Evolutionary conservation across 2,888 invertebrate species (phyloP).

Genomic region (Mylabris sibirica): DNA sequence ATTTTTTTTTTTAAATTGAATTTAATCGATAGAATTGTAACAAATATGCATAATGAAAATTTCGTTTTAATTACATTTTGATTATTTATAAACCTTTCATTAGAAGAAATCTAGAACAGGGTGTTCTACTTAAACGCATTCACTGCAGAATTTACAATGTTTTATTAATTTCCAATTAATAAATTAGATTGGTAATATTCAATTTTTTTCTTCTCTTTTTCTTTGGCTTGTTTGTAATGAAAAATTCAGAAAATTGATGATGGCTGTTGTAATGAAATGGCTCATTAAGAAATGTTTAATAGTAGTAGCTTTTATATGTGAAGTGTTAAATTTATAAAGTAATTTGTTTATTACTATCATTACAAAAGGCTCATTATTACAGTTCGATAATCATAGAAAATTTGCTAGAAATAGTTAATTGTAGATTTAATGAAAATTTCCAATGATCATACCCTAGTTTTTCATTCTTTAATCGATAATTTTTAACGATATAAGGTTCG

Average conservation of each 20-base stretch:
- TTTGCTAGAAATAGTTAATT: background rate
- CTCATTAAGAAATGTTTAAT: background rate
- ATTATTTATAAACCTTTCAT: background rate
- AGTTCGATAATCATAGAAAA: background rate
- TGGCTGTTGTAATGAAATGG: background rate
- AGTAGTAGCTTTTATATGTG: background rate
- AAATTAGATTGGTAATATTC: background rate
- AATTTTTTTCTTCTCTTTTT: no score
- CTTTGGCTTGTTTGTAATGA: background rate
- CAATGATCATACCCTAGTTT: background rate
- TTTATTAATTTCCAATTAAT: background rate
- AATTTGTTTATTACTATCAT: background rate
- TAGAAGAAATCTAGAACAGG: constrained; percentile 10
- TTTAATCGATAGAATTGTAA: background rate
- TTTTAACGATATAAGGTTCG: background rate
- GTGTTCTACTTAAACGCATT: constrained; percentile 5
- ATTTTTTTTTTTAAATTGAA: background rate
- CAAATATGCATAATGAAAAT: background rate
- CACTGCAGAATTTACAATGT: background rate
- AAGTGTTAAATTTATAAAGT: background rate
- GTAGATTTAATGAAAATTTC: background rate
- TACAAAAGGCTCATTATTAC: background rate
- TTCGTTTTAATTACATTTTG: background rate
- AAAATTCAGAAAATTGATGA: background rate
- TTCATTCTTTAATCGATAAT: background rate